Evolutionary conservation across 2,113 vertebrate genomes (phyloP).

Genomic region (Cyphomyrus plagiostoma): DNA sequence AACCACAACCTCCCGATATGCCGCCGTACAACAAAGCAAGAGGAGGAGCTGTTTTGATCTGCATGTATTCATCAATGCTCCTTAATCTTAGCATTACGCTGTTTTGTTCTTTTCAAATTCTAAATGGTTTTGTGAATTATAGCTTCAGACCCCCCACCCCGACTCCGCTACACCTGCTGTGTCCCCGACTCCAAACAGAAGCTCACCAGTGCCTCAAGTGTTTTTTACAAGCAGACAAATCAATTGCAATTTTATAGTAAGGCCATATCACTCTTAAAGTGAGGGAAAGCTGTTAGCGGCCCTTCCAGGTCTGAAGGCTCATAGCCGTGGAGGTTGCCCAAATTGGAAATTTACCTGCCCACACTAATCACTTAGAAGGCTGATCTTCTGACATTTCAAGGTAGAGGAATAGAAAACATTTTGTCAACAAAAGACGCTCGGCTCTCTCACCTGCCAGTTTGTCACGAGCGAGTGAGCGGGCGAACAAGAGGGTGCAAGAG

Average conservation of each 20-base stretch:
- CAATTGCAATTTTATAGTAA: neutral
- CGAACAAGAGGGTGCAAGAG: neutral
- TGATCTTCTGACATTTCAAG: constrained; percentile 1
- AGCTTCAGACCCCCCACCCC: neutral
- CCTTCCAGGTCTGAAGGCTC: neutral
- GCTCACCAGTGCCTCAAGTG: neutral
- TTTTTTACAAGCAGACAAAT: constrained; percentile 2
- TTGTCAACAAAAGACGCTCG: neutral
- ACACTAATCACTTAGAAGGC: constrained; percentile 9
- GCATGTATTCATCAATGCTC: neutral
- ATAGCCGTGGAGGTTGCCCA: neutral
- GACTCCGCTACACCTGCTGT: too few species aligned
- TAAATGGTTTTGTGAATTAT: neutral
- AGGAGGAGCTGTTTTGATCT: neutral
- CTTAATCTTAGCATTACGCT: neutral
- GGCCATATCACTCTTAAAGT: neutral
- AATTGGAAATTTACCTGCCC: constrained; percentile 5
- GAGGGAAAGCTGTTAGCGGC: neutral
- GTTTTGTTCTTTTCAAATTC: neutral
- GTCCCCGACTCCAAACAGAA: neutral
- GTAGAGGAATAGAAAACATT: neutral
- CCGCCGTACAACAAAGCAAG: neutral
- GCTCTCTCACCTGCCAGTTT: neutral
- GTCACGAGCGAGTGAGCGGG: neutral
- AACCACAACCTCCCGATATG: neutral